phyloP scores from a whole-genome alignment of 2,113 vertebrate species.

The Cryptomyrus ogoouensis region DNA sequence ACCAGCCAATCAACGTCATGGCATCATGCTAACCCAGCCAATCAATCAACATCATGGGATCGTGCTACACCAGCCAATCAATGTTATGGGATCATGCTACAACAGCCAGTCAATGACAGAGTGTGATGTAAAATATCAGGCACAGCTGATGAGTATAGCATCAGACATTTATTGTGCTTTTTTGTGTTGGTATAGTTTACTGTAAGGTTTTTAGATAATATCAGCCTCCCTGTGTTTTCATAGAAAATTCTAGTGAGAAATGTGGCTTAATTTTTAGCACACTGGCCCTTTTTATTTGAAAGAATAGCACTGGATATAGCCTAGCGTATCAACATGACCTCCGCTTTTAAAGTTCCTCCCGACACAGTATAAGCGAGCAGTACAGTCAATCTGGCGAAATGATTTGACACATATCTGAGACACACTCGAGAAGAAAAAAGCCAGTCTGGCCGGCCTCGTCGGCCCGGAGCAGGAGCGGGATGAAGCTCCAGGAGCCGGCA shows the following conservation, averaged over 20 bases:
- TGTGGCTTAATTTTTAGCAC: not conserved
- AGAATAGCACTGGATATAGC: not conserved
- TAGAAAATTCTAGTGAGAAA: not conserved
- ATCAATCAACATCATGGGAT: too few relatives aligned
- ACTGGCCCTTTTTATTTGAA: not conserved
- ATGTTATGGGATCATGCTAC: not conserved
- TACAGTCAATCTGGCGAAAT: not conserved
- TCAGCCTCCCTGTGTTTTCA: not conserved
- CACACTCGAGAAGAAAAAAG: not conserved
- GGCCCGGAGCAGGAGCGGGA: not conserved
- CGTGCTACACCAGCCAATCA: not conserved
- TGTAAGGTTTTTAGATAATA: not conserved
- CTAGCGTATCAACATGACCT: not conserved
- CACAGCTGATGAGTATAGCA: not conserved
- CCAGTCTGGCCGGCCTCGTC: not conserved
- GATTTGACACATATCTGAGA: not conserved
- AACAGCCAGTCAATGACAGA: not conserved
- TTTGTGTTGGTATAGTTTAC: not conserved
- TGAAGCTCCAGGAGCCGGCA: not conserved
- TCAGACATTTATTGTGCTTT: not conserved
- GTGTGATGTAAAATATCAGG: not conserved
- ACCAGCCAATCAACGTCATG: too few relatives aligned
- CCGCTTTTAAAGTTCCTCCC: not conserved
- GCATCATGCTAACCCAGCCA: too few relatives aligned
- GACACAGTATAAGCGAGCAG: not conserved